These are phyloP conservation scores for Ormyrus rosae DNA, from an alignment of 2,888 invertebrate species.

Conservation along the genomic window DNA sequence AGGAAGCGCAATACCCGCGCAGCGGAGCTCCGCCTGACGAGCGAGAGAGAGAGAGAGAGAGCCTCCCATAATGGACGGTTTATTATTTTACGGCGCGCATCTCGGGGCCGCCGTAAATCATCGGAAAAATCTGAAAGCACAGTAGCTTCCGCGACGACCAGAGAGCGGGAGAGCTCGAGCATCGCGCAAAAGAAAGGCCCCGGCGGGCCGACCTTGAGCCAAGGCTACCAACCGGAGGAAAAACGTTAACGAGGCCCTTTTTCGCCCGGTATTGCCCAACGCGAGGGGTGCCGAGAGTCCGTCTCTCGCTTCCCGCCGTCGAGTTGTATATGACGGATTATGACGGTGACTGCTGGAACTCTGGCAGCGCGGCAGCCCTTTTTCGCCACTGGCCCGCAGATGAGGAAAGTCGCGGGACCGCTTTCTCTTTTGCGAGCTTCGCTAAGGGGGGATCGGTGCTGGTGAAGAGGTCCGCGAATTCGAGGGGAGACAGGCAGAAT, in stretches of 20 bases:
- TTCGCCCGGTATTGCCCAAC: slow-evolving; percentile 39
- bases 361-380: neutral
- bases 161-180: neutral
- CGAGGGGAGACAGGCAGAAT: no score
- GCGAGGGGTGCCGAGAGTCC: neutral
- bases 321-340: slow-evolving; percentile 18
- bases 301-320: no score
- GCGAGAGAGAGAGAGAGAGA: slow-evolving; percentile 28
- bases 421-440: slow-evolving; percentile 35
- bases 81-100: slow-evolving; percentile 70
- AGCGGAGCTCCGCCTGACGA: neutral
- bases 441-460: neutral
- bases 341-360: neutral
- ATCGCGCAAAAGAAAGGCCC: neutral
- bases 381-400: neutral
- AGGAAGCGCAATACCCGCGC: slow-evolving; percentile 50
- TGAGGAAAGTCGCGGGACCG: slow-evolving; percentile 10
- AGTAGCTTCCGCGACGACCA: slow-evolving; percentile 59
- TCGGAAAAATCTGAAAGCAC: slow-evolving; percentile 61
- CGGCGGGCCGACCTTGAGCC: slow-evolving; percentile 32
- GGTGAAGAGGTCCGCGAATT: no score
- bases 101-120: slow-evolving; percentile 64
- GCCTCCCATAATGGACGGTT: slow-evolving; percentile 68
- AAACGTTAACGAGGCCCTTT: slow-evolving; percentile 44
- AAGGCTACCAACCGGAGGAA: slow-evolving; percentile 14